Conservation (phyloP, 2,113 vertebrate species). For the Noctilio leporinus region DNA sequence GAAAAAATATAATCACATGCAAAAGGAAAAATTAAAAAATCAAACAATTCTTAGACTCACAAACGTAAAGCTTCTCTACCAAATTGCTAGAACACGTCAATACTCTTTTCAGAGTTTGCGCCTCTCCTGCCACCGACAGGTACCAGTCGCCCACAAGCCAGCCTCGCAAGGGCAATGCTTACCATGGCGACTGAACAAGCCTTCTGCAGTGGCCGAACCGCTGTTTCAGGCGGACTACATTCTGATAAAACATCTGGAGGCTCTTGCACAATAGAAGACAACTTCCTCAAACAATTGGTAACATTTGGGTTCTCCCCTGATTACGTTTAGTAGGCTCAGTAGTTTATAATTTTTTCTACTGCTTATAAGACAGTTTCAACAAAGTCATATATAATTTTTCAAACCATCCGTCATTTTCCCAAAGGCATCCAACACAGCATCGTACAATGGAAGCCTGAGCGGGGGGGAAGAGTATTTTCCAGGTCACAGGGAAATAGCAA, state of each 20-base stretch:
- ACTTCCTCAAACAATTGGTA: background rate
- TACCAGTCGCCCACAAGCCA: background rate
- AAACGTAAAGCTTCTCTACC: background rate
- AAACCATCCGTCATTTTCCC: background rate
- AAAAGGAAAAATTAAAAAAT: no score
- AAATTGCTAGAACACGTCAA: background rate
- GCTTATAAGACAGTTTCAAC: background rate
- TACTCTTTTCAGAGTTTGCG: background rate
- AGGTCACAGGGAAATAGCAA: background rate
- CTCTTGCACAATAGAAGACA: background rate
- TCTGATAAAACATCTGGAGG: background rate
- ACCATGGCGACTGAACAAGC: background rate
- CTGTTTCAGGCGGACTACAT: background rate
- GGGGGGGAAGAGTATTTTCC: constrained; percentile 3
- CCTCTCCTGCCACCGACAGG: background rate
- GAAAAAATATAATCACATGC: constrained; percentile 76
- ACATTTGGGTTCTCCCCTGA: background rate
- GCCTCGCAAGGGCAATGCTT: background rate
- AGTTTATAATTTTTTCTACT: background rate
- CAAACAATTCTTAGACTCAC: constrained; percentile 1
- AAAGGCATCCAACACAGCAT: constrained; percentile 7
- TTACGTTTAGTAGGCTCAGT: background rate
- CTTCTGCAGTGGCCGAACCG: background rate
- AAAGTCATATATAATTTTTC: background rate
- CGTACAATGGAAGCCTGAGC: background rate